Evolutionary conservation across 2,797 vertebrate genomes (phyloP).

Genomic region (Podarcis siculus): DNA sequence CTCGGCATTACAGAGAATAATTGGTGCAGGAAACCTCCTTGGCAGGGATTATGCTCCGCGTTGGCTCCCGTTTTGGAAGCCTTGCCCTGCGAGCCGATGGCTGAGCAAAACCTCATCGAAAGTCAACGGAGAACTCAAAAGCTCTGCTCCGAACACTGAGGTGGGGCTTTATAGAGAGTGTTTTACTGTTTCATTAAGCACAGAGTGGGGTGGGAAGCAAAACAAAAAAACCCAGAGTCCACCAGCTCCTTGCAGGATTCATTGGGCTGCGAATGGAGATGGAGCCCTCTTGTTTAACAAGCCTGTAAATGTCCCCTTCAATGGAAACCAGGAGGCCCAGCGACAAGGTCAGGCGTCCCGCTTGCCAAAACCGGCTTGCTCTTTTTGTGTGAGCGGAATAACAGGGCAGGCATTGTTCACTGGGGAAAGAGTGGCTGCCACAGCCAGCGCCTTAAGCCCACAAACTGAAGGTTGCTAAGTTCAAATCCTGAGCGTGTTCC

Average conservation of each 20-base stretch:
- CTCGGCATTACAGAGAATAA: neutral
- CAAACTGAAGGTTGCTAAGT: neutral
- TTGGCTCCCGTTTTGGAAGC: conserved; percentile 53
- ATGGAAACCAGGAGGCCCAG: neutral
- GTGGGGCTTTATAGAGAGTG: neutral
- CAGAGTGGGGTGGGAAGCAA: neutral
- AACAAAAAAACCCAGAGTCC: conserved; percentile 31
- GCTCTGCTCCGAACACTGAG: neutral
- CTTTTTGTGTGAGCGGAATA: neutral
- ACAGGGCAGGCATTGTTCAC: conserved; percentile 35
- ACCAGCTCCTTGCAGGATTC: conserved; percentile 22
- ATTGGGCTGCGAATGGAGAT: neutral
- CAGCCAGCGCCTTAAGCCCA: conserved; percentile 43
- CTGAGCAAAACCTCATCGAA: conserved; percentile 15
- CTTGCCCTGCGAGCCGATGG: neutral
- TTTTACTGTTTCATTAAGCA: conserved; percentile 12
- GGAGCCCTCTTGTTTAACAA: conserved; percentile 32
- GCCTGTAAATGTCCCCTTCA: conserved; percentile 43
- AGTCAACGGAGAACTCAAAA: neutral
- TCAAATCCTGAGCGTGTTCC: neutral
- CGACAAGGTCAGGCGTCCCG: conserved; percentile 45
- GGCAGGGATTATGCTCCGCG: conserved; percentile 25
- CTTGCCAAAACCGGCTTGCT: rapidly evolving
- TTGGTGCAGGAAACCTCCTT: conserved; percentile 42
- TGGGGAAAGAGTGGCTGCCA: conserved; percentile 37